Conservation (phyloP, 2,113 vertebrate species). For the Heteronetta atricapilla region DNA sequence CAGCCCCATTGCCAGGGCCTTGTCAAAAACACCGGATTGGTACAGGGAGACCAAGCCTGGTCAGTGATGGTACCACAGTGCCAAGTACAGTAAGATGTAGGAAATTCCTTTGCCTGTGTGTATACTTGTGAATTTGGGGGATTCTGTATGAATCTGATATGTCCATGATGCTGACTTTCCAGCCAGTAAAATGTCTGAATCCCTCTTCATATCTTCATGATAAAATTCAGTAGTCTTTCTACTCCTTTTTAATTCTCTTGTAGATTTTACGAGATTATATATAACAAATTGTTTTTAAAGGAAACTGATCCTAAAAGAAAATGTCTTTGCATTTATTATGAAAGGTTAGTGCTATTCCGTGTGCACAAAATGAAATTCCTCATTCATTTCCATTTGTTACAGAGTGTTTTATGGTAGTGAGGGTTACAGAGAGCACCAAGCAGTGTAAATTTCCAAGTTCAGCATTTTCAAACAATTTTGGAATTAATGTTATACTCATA, state of each 20-base stretch:
- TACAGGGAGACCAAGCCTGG: accelerated
- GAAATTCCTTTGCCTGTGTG: accelerated
- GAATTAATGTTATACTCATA: neutral
- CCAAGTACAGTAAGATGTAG: accelerated
- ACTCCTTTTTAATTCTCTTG: neutral
- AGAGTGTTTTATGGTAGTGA: accelerated
- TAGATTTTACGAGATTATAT: neutral
- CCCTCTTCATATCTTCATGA: neutral
- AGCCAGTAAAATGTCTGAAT: neutral
- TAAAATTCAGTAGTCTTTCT: neutral
- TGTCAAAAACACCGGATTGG: accelerated
- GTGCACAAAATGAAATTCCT: neutral
- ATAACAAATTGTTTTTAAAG: neutral
- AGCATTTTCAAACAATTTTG: neutral
- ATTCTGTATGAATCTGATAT: neutral
- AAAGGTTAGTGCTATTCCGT: neutral
- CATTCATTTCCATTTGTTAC: neutral
- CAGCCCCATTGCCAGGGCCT: neutral
- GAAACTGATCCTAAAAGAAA: neutral
- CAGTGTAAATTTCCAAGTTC: neutral
- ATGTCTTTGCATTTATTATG: conserved; percentile 12
- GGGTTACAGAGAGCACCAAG: neutral
- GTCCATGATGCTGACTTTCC: neutral
- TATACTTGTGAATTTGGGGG: no score
- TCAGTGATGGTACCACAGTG: neutral